These are phyloP conservation scores for Nyctalus aviator DNA, from an alignment of 2,797 vertebrate species.

Conservation along the genomic window DNA sequence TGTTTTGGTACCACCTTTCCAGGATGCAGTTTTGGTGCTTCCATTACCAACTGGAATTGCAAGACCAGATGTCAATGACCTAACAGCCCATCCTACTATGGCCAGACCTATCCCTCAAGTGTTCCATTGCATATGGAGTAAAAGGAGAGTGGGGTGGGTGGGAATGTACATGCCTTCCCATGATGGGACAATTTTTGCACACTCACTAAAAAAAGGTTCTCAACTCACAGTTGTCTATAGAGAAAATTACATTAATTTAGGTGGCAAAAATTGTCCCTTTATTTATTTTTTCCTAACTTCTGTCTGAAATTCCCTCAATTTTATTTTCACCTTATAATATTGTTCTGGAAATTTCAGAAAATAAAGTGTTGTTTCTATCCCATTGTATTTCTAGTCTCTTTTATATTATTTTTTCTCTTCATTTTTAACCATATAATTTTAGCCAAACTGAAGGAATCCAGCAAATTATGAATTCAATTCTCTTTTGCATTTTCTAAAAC, in stretches of 20 bases:
- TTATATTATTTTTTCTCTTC: neutral
- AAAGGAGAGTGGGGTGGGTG: neutral
- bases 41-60: neutral
- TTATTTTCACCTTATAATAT: conserved; percentile 20
- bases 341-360: neutral
- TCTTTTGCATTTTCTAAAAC: conserved; percentile 42
- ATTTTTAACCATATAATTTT: neutral
- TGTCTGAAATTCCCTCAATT: conserved; percentile 15
- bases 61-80: neutral
- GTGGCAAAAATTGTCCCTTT: neutral
- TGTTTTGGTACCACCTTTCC: neutral
- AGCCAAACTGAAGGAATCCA: neutral
- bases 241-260: neutral
- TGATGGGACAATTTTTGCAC: neutral
- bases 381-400: conserved; percentile 12
- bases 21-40: neutral
- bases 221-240: neutral
- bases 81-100: neutral
- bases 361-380: neutral
- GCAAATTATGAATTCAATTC: conserved; percentile 18
- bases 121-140: neutral
- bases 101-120: neutral
- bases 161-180: neutral
- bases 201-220: neutral
- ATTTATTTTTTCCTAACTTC: neutral